Base-by-base conservation (phyloP, 2,888 invertebrate genomes). In the Hydrotaea diabolus region DNA sequence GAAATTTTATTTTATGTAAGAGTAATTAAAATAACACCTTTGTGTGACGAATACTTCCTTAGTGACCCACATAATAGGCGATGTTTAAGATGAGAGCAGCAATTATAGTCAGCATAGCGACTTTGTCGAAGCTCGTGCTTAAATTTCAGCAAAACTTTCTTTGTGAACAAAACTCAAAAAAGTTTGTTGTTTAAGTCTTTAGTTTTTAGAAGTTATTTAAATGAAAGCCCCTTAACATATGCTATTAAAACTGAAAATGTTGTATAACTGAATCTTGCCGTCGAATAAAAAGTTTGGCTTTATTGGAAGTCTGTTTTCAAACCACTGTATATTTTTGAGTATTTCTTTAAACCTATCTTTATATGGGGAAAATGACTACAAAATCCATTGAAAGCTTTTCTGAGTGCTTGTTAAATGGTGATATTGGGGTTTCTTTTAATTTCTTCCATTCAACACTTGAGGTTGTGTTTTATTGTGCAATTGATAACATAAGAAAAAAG, bases 161-260 rank as follows among this genome's bases (percentile, higher is more conserved):
- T 55, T 21, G 21, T 55, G 55, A 5, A 8, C 23, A 23, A 1
- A 36, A 8, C 5, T 1, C 23, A 23, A 2, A 17, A 8, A 74
- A 23, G 82, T 77, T 77, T 59, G 77, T 46, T 77, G 66, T 23
- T 57, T 74, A 73, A 77, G 77, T 82, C 77, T 77, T 82, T 77
- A 31, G 31, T 46, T 73, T 77, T n/a, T 2, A 46, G 3, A 13
- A 36, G 59, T n/a, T n/a, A 39, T 62, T n/a, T 36, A 17, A 74
- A n/a, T n/a, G 0, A 2, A 17, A n/a, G 0, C 9, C 64, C 82
- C 77, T 49, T 11, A 77, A 77, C 2, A 23, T 82, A 77, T 82
- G 66, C 74, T 59, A 7, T 17, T 5, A 2, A 3, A 2, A 43
- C 26, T 57, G 8, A 4, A n/a, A n/a, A n/a, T n/a, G n/a, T n/a